A percentile compares a stretch with the other conserved stretches of the same genome.
Conservation (phyloP, 2,797 vertebrate species). For the Aythya fuligula region DNA sequence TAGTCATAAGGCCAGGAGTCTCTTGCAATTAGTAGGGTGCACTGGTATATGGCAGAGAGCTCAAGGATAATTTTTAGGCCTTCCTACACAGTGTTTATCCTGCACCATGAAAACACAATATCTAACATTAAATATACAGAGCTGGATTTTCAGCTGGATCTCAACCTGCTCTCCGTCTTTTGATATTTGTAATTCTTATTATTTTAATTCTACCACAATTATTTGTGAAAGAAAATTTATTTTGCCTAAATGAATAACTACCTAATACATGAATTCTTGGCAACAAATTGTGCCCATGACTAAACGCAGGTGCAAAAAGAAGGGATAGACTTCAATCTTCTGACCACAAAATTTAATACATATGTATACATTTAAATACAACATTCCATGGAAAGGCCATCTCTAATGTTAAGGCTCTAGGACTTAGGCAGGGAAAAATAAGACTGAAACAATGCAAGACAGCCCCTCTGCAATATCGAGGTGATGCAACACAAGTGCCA, state of each 20-base stretch:
- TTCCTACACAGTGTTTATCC: neutral
- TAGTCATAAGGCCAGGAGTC: neutral
- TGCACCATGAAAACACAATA: neutral
- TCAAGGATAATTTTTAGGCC: neutral
- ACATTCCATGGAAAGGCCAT: neutral
- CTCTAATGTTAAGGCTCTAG: neutral
- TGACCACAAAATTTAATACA: neutral
- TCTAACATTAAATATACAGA: neutral
- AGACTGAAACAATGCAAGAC: neutral
- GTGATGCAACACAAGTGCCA: neutral
- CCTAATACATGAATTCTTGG: neutral
- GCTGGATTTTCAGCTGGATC: neutral
- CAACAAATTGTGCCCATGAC: neutral
- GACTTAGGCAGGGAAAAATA: neutral
- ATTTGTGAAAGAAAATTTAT: neutral
- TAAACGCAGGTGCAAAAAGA: conserved; percentile 27
- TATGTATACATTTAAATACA: neutral
- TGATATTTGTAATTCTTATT: neutral
- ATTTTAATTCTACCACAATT: neutral
- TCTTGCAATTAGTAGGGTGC: neutral
- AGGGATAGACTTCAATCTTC: neutral
- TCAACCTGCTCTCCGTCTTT: neutral
- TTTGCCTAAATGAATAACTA: neutral
- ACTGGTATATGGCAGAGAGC: neutral
- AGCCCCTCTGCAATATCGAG: neutral